Percentiles rank a stretch among this genome's conserved stretches.
Evolutionary conservation across 2,888 invertebrate species (phyloP).

Genomic region (Galeruca laticollis): DNA sequence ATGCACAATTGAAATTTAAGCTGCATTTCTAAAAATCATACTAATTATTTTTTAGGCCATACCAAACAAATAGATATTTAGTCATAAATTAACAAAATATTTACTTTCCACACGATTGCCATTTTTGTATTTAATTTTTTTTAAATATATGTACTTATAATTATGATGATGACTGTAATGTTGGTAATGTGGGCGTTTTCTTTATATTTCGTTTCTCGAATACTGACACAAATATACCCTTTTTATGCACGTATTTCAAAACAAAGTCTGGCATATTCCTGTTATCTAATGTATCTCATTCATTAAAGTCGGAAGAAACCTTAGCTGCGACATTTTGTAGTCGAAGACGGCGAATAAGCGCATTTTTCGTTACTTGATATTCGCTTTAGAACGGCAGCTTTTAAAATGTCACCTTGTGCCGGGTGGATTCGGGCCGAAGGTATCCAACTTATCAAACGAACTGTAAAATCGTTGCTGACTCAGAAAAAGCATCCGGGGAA

Average conservation of each 20-base stretch:
- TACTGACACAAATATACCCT: constrained; percentile 3
- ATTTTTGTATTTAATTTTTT: no score
- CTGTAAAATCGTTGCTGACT: constrained; percentile 32
- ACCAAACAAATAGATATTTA: no score
- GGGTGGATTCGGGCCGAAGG: constrained; percentile 5
- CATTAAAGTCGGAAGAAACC: constrained; percentile 20
- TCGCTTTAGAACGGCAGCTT: constrained; percentile 34
- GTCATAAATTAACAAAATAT: no score
- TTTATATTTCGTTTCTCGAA: background rate
- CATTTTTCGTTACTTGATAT: constrained; percentile 39
- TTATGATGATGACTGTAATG: no score
- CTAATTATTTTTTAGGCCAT: no score
- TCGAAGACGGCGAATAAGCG: constrained; percentile 26
- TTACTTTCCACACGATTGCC: no score
- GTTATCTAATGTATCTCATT: constrained; percentile 23
- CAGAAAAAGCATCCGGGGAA: constrained; percentile 1
- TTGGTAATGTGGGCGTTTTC: background rate
- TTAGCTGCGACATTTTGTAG: constrained; percentile 28
- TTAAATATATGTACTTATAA: no score
- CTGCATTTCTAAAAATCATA: no score
- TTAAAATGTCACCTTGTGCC: constrained; percentile 38
- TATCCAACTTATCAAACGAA: constrained; percentile 34
- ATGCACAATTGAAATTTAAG: no score
- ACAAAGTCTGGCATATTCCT: constrained; percentile 15
- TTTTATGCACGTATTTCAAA: background rate